phyloP scores from a whole-genome alignment of 2,113 vertebrate species.

The Cygnus buccinator region DNA sequence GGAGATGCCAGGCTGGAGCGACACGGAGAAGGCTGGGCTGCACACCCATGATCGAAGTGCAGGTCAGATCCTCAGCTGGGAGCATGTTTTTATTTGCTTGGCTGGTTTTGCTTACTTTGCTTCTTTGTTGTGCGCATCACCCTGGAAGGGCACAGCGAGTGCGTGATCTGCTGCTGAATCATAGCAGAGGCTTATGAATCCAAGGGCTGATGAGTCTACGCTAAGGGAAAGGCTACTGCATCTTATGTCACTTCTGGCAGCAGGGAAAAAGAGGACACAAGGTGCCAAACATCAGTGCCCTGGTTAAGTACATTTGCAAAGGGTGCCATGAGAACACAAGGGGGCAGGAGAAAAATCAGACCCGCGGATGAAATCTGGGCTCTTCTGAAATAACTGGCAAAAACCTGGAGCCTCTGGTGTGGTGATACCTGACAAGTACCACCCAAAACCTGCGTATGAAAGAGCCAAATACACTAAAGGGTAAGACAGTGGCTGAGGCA shows the following conservation, averaged over 20 bases:
- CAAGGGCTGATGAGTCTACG: neutral
- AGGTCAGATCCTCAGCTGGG: neutral
- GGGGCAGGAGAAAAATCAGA: neutral
- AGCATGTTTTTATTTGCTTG: neutral
- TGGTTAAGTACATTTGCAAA: neutral
- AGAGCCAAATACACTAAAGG: neutral
- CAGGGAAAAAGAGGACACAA: neutral
- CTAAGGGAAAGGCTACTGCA: neutral
- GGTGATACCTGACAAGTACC: neutral
- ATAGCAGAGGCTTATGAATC: neutral
- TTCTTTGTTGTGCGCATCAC: neutral
- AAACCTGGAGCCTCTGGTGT: neutral
- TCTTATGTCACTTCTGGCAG: neutral
- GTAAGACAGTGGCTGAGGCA: neutral
- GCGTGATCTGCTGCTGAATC: neutral
- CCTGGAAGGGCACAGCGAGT: neutral
- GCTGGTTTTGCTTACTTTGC: neutral
- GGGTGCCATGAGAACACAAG: neutral
- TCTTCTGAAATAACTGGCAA: neutral
- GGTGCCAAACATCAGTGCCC: neutral
- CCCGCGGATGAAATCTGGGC: neutral
- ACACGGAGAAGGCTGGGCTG: neutral
- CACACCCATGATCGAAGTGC: accelerated
- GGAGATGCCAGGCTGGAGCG: neutral
- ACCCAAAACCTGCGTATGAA: neutral